A percentile compares a stretch with the other conserved stretches of the same genome.
phyloP scores from a whole-genome alignment of 2,888 invertebrate genomes.

The Keiferia lycopersicella region DNA sequence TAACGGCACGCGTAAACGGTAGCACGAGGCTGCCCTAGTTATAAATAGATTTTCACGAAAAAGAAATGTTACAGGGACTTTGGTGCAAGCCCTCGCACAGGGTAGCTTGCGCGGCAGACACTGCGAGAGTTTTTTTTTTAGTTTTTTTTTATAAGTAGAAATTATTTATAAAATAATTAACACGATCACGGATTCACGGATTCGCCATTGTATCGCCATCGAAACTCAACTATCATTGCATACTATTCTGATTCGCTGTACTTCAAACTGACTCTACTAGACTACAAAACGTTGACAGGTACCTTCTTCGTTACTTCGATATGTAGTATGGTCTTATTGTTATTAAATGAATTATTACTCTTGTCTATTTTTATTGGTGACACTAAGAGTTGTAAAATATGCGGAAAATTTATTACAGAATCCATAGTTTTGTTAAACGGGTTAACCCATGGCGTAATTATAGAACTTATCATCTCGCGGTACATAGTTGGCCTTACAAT shows the following conservation, averaged over 20 bases:
- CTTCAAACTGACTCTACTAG: too few species aligned
- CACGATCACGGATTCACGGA: too few species aligned
- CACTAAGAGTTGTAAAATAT: neutral
- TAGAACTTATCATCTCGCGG: constrained; percentile 16
- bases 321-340: too few species aligned
- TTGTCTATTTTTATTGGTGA: constrained; percentile 2
- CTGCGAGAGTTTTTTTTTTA: constrained; percentile 1
- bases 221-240: too few species aligned
- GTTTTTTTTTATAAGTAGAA: too few species aligned
- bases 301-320: too few species aligned
- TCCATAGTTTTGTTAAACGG: constrained; percentile 17
- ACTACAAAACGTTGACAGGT: too few species aligned
- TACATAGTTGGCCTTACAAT: constrained; percentile 21
- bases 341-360: neutral
- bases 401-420: constrained; percentile 23
- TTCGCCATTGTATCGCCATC: too few species aligned
- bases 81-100: constrained; percentile 73
- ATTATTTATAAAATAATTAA: too few species aligned
- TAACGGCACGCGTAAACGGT: constrained; percentile 39
- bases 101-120: constrained; percentile 50
- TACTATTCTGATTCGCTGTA: too few species aligned
- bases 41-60: constrained; percentile 82
- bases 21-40: constrained; percentile 75
- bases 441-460: constrained; percentile 26
- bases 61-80: constrained; percentile 81